phyloP scores from a whole-genome alignment of 2,113 vertebrate species.

The Brienomyrus longianalis region DNA sequence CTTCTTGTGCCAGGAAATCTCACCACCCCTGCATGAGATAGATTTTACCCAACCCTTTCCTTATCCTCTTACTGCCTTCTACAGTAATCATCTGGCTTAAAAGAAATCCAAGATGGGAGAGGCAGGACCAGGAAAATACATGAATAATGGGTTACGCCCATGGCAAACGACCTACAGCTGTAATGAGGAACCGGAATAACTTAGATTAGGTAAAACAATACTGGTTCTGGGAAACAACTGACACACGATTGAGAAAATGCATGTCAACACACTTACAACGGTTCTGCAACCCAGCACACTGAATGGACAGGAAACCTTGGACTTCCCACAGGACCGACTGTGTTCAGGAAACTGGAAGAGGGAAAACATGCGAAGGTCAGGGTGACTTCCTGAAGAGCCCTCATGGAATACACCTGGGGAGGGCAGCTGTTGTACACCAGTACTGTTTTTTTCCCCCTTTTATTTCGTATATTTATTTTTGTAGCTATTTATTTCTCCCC shows the following conservation, averaged over 20 bases:
- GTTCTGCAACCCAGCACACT: slow-evolving; percentile 66
- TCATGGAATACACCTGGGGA: not conserved
- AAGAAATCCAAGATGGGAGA: not conserved
- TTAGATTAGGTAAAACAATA: not conserved
- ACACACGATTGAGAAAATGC: not conserved
- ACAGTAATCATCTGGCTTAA: not conserved
- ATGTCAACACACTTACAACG: slow-evolving; percentile 44
- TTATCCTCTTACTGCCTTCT: not conserved
- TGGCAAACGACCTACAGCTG: not conserved
- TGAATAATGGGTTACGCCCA: not conserved
- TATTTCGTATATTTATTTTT: not conserved
- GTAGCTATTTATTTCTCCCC: not conserved
- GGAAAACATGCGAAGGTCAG: not conserved
- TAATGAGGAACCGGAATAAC: not conserved
- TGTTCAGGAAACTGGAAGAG: slow-evolving; percentile 73
- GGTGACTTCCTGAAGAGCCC: not conserved
- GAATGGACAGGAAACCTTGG: slow-evolving; percentile 71
- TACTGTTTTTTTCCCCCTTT: not conserved
- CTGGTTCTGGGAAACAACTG: not conserved
- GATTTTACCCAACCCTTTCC: not conserved
- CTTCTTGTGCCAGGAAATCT: not conserved
- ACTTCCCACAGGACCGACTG: slow-evolving; percentile 63
- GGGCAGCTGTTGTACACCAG: not conserved
- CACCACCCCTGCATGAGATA: not conserved
- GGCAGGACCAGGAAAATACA: not conserved